These are phyloP conservation scores for Drosophila robusta DNA, from an alignment of 2,888 invertebrate genomes.

Conservation along the genomic window DNA sequence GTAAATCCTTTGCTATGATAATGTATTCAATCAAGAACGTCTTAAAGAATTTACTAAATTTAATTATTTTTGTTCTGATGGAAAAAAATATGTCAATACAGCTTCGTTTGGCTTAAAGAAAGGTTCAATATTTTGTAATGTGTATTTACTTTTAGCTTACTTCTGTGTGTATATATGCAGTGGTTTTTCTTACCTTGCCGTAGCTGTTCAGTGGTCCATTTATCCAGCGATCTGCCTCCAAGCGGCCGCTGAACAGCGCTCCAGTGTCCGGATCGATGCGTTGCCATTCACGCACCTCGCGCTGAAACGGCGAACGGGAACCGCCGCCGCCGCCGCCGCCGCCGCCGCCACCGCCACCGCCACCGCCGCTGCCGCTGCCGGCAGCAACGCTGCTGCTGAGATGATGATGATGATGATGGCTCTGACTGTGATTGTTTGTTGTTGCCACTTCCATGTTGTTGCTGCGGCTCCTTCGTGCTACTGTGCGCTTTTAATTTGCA, in stretches of 20 bases:
- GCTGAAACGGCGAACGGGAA: slow-evolving; percentile 84
- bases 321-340: slow-evolving; percentile 47
- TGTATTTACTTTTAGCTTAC: slow-evolving; percentile 13
- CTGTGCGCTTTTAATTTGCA: slow-evolving; percentile 81
- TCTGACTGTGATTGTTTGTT: slow-evolving; percentile 81
- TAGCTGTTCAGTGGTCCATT: slow-evolving; percentile 85
- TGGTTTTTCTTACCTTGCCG: slow-evolving; percentile 83
- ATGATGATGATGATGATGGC: slow-evolving; percentile 74
- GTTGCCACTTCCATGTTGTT: slow-evolving; percentile 78
- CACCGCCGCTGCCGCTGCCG: slow-evolving; percentile 26
- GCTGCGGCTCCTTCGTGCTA: slow-evolving; percentile 60
- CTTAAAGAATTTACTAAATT: no score
- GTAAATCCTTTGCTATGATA: background rate
- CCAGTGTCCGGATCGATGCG: slow-evolving; percentile 85
- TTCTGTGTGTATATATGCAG: background rate
- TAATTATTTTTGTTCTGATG: no score
- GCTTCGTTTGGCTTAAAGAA: no score
- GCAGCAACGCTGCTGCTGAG: slow-evolving; percentile 35
- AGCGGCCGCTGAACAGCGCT: slow-evolving; percentile 84
- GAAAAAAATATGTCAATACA: no score
- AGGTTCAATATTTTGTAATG: slow-evolving; percentile 1
- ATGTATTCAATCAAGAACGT: no score
- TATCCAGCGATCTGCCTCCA: slow-evolving; percentile 86
- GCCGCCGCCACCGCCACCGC: slow-evolving; percentile 44
- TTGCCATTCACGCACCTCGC: slow-evolving; percentile 86